Evolutionary conservation across 2,797 vertebrate species (phyloP), one percentile per base, ranked within the genome.

Genomic region (Alauda arvensis): DNA sequence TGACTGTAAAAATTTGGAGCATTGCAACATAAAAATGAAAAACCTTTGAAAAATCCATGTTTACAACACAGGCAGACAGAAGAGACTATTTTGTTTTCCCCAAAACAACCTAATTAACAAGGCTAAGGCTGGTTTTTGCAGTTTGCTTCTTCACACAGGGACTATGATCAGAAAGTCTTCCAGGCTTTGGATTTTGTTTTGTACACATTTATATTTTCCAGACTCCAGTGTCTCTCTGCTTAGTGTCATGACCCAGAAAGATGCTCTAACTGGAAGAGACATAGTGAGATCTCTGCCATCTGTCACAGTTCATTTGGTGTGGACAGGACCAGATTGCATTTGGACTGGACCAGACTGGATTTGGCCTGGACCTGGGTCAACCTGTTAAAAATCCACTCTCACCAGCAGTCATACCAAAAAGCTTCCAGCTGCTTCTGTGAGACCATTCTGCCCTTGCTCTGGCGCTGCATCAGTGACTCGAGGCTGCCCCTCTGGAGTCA

Each of bases 391-490:
- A 39, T 48, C 9, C 19, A 4, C 17, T 90, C 14, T 68, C 16
- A 11, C n/a, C 66, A 43, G 10, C 1, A 59, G 49, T 9, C 21
- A 49, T 0, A 3, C 7, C 24, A 76, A 85, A 42, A 8, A 39
- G 1, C 39, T 49, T 26, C 19, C 40, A 89, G 48, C 7, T 4
- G 0, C 49, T 55, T 43, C 59, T 51, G 9, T 42, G 69, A 24
- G 69, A 28, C 15, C 1, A 0, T 20, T 76, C 45, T 39, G 20
- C 25, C 28, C 28, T 25, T 10, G 6, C 55, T 17, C 24, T 26
- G 29, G 12, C 69, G 39, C 14, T 4, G 4, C 2, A 2, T 3
- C 3, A 2, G 8, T 42, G n/a, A 17, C 34, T 61, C 6, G 0
- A 18, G 31, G 19, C 6, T 76, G 10, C 34, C 8, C 2, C 0